phyloP scores from a whole-genome alignment of 2,113 vertebrate species.

The Alethe diademata region DNA sequence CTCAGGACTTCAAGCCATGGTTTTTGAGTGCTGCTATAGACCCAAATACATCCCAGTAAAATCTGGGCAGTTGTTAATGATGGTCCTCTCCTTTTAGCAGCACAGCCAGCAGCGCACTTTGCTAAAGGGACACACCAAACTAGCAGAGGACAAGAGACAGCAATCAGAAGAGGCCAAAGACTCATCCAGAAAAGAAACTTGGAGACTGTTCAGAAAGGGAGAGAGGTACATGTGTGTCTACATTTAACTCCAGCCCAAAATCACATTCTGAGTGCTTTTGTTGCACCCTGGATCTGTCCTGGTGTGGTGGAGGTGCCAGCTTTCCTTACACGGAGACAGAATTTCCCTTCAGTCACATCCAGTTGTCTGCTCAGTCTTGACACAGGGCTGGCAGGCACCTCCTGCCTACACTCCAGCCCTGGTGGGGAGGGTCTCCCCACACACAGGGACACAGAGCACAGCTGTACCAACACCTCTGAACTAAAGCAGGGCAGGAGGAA shows the following conservation, averaged over 20 bases:
- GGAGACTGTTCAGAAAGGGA: not conserved
- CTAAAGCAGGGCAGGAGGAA: not conserved
- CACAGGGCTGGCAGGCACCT: not conserved
- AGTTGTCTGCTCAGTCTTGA: not conserved
- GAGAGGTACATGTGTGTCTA: accelerated
- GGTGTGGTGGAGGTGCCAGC: not conserved
- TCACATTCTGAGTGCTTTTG: not conserved
- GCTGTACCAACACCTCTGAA: not conserved
- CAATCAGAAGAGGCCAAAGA: not conserved
- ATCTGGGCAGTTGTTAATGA: accelerated
- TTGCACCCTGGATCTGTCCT: not conserved
- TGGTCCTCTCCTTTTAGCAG: not conserved
- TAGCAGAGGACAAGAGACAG: not conserved
- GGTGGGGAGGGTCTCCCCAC: not conserved
- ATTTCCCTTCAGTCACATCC: not conserved
- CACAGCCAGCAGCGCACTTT: accelerated
- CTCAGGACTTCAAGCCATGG: not conserved
- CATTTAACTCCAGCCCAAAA: not conserved
- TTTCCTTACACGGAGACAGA: not conserved
- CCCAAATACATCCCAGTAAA: not conserved
- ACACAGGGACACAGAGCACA: not conserved
- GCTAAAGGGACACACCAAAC: not conserved
- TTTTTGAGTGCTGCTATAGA: not conserved
- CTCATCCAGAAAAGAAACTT: not conserved
- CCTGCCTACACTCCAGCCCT: accelerated